phyloP scores from a whole-genome alignment of 2,888 invertebrate species.

The Mylabris sibirica region DNA sequence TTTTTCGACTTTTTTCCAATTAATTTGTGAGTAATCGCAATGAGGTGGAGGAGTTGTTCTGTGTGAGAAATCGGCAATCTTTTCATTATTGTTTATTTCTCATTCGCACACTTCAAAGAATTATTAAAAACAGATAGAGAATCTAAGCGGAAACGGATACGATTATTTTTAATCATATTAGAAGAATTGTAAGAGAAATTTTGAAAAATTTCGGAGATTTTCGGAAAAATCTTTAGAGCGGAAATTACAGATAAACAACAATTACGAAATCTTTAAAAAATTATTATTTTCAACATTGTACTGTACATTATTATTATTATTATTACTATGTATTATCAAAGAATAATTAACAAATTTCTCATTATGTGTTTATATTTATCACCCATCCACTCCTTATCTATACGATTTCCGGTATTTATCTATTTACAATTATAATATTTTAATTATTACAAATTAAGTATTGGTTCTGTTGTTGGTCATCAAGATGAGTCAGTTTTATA shows the following conservation, averaged over 20 bases:
- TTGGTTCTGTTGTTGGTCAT: not conserved
- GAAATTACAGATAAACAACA: not conserved
- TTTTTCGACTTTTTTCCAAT: not conserved
- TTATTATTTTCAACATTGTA: not conserved
- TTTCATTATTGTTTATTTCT: not conserved
- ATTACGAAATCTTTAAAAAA: not conserved
- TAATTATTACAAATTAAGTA: not conserved
- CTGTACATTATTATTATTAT: not conserved
- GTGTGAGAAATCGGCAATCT: not conserved
- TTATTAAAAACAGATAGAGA: constrained; percentile 21
- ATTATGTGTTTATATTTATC: not conserved
- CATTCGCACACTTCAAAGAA: not conserved
- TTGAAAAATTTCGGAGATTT: not conserved
- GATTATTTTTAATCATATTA: constrained; percentile 27
- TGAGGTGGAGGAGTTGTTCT: not conserved
- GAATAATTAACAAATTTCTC: not conserved
- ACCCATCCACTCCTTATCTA: not conserved
- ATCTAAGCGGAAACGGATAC: constrained; percentile 41
- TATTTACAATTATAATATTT: not conserved
- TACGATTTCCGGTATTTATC: constrained; percentile 2
- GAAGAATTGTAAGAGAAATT: not conserved
- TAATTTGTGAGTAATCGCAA: not conserved
- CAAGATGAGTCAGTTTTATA: constrained; percentile 8
- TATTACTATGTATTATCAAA: too few relatives aligned
- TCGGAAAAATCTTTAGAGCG: not conserved